Conservation (phyloP, 2,888 invertebrate species). For the Drosophila phalerata region DNA sequence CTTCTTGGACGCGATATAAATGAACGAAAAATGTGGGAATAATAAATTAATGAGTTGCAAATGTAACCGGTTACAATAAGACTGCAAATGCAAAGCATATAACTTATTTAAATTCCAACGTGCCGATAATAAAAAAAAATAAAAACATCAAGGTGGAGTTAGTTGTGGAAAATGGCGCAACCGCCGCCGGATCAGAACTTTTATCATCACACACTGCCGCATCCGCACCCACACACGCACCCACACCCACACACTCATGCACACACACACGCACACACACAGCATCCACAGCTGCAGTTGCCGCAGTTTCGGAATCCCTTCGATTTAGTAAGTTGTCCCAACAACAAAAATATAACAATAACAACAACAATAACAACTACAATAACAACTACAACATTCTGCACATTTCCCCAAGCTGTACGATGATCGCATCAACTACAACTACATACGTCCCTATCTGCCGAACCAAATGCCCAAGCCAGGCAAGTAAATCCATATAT, state of each 20-base stretch:
- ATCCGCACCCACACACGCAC: conserved; percentile 59
- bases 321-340: conserved; percentile 70
- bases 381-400: conserved; percentile 16
- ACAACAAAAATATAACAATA: conserved; percentile 1
- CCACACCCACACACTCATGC: conserved; percentile 49
- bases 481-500: conserved; percentile 53
- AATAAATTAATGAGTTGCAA: conserved; percentile 56
- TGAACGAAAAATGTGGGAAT: conserved; percentile 65
- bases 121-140: conserved; percentile 30
- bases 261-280: conserved; percentile 50
- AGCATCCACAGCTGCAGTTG: conserved; percentile 75
- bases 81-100: conserved; percentile 30
- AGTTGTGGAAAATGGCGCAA: conserved; percentile 77
- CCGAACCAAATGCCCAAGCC: conserved; percentile 68
- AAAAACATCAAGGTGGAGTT: conserved; percentile 37
- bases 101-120: conserved; percentile 31
- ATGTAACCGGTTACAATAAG: conserved; percentile 69
- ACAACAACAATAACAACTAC: background rate
- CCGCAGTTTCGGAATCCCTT: conserved; percentile 78
- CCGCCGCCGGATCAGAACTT: conserved; percentile 78
- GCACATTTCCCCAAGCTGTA: conserved; percentile 59
- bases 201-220: conserved; percentile 71
- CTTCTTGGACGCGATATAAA: conserved; percentile 55
- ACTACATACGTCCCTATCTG: conserved; percentile 75
- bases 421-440: conserved; percentile 78